Conservation (phyloP, 2,797 vertebrate genomes). For the Microctenopoma stevenorrisi region DNA sequence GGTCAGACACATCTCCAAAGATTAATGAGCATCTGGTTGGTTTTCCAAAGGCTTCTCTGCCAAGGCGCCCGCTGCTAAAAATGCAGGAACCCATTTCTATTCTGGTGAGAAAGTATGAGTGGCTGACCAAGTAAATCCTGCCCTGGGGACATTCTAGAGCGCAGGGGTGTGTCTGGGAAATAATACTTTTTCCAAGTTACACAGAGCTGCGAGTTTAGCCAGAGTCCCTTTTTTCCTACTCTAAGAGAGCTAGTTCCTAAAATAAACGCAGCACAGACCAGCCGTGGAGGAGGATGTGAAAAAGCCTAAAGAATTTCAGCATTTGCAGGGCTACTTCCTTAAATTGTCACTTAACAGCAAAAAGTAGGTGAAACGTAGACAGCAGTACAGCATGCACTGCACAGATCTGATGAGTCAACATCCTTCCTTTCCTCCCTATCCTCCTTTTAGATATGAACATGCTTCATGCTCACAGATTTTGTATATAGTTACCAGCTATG, state of each 20-base stretch:
- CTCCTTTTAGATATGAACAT: neutral
- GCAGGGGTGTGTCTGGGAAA: neutral
- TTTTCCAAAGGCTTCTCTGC: neutral
- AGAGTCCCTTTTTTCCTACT: neutral
- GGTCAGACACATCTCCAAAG: constrained; percentile 13
- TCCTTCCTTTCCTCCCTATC: too few relatives aligned
- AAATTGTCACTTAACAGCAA: neutral
- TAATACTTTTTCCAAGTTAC: too few relatives aligned
- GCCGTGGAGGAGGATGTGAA: neutral
- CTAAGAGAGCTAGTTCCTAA: neutral
- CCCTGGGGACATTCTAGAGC: neutral
- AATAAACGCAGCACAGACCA: neutral
- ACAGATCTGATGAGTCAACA: neutral
- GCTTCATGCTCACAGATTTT: neutral
- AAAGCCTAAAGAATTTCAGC: too few relatives aligned
- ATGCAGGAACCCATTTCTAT: constrained; percentile 24
- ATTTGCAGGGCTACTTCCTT: neutral
- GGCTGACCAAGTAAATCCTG: neutral
- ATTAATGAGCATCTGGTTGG: neutral
- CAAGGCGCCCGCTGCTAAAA: neutral
- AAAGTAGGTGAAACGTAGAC: neutral
- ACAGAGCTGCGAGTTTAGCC: neutral
- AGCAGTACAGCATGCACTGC: neutral
- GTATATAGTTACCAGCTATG: neutral
- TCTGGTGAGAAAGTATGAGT: constrained; percentile 15